Percentiles rank a stretch among this genome's conserved stretches.
Conservation (phyloP, 1,140 invertebrate species). For the Dermatophagoides farinae region DNA sequence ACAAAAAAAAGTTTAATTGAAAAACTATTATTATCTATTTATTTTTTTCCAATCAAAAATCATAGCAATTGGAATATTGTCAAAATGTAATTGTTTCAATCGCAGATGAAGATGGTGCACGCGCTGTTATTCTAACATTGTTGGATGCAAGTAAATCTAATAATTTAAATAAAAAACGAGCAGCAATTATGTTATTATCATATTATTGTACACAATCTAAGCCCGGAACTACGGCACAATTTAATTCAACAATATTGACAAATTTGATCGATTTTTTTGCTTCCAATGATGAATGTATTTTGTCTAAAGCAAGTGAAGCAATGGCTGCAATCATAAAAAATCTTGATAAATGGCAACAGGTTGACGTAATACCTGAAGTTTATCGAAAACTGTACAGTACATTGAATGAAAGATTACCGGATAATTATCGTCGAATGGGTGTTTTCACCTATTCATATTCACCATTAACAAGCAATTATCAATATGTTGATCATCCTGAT, state of each 20-base stretch:
- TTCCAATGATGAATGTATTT: constrained; percentile 52
- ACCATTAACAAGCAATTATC: neutral
- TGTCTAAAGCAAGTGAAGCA: constrained; percentile 70
- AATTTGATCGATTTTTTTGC: constrained; percentile 67
- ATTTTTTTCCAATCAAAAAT: neutral
- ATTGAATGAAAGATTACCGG: constrained; percentile 50
- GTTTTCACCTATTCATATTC: constrained; percentile 57
- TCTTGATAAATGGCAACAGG: constrained; percentile 54
- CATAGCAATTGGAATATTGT: constrained; percentile 67
- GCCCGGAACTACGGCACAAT: constrained; percentile 53
- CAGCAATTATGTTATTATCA: constrained; percentile 64
- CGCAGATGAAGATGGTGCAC: constrained; percentile 59
- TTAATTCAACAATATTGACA: constrained; percentile 65
- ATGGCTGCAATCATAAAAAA: constrained; percentile 73
- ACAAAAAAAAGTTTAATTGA: too few species aligned
- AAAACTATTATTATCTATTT: neutral
- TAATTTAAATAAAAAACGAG: constrained; percentile 34
- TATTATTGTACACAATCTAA: constrained; percentile 70
- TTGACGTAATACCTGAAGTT: constrained; percentile 63
- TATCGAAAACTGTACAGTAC: constrained; percentile 75
- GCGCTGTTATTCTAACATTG: constrained; percentile 72
- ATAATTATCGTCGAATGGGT: constrained; percentile 70
- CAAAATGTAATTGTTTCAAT: constrained; percentile 76
- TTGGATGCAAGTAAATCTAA: constrained; percentile 50
- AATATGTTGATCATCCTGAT: constrained; percentile 24